Evolutionary conservation across 2,888 invertebrate genomes (phyloP).

Genomic region (Ecdyonurus torrentis): DNA sequence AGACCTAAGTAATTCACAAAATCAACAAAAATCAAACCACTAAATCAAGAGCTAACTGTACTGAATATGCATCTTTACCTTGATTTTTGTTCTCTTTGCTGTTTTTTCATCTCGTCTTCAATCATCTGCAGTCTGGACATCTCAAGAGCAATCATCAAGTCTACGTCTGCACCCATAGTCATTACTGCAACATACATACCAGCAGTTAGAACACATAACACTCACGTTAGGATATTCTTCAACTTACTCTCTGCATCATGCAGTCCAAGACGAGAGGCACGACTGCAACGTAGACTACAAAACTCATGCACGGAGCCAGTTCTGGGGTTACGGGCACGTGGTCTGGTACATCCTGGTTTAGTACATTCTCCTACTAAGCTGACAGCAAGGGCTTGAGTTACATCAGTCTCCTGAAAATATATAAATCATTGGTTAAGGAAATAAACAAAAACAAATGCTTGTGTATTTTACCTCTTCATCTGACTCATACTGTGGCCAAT

Average conservation of each 20-base stretch:
- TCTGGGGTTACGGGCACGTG: conserved; percentile 30
- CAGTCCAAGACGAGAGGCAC: conserved; percentile 11
- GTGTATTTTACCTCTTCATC: conserved; percentile 27
- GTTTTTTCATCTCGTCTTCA: conserved; percentile 37
- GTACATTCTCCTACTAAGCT: conserved; percentile 26
- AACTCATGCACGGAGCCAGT: conserved; percentile 34
- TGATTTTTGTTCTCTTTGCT: conserved; percentile 12
- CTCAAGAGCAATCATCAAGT: conserved; percentile 44
- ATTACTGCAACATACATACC: too few species aligned
- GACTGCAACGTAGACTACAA: conserved; percentile 34
- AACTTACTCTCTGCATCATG: background rate
- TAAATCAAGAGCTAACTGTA: too few species aligned
- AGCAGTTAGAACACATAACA: too few species aligned
- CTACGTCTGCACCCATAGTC: conserved; percentile 28
- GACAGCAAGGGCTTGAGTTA: conserved; percentile 23
- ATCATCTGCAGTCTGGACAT: conserved; percentile 50
- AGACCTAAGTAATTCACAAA: too few species aligned
- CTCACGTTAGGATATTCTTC: too few species aligned
- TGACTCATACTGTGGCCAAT: conserved; percentile 43
- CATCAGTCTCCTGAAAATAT: conserved; percentile 16
- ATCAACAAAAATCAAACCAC: too few species aligned
- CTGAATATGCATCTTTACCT: background rate
- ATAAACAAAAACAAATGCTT: too few species aligned
- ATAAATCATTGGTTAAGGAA: conserved; percentile 8
- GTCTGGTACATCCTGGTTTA: conserved; percentile 26